phyloP scores from a whole-genome alignment of 2,888 invertebrate species.

The Cheilosia soror region DNA sequence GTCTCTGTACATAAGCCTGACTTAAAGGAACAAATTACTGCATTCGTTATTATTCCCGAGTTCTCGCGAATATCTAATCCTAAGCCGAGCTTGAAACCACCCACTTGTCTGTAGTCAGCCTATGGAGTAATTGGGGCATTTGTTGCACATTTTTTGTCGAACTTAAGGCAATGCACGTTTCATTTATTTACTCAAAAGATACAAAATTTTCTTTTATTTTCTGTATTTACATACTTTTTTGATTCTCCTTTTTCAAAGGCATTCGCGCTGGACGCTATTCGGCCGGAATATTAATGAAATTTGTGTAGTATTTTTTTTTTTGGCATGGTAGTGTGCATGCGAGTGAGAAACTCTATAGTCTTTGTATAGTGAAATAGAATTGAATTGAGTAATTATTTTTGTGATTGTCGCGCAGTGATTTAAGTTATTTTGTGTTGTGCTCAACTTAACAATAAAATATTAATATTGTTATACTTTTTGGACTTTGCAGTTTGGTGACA shows the following conservation, averaged over 20 bases:
- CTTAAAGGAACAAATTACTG: too few relatives aligned
- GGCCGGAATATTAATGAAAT: conserved; percentile 67
- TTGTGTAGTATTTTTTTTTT: conserved; percentile 30
- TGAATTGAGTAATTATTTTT: conserved; percentile 71
- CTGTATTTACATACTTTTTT: conserved; percentile 49
- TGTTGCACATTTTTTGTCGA: conserved; percentile 58
- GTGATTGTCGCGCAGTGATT: conserved; percentile 56
- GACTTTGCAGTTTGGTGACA: conserved; percentile 53
- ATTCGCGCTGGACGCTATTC: conserved; percentile 67
- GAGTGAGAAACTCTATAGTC: conserved; percentile 57
- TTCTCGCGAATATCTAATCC: too few relatives aligned
- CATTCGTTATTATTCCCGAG: not conserved
- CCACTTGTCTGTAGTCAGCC: conserved; percentile 21
- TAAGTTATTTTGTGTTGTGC: conserved; percentile 36
- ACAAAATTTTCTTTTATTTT: conserved; percentile 66
- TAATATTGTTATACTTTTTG: conserved; percentile 4
- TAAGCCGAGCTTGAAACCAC: conserved; percentile 25
- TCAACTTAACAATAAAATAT: conserved; percentile 10
- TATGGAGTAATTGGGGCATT: conserved; percentile 56
- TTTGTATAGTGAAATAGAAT: conserved; percentile 39
- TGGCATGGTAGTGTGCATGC: conserved; percentile 49
- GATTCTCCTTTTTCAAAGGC: conserved; percentile 62
- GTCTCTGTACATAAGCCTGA: too few relatives aligned
- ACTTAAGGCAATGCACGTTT: conserved; percentile 55
- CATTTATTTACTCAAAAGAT: conserved; percentile 58